Evolutionary conservation across 2,888 invertebrate species (phyloP).

Genomic region (Physocephala rufipes): DNA sequence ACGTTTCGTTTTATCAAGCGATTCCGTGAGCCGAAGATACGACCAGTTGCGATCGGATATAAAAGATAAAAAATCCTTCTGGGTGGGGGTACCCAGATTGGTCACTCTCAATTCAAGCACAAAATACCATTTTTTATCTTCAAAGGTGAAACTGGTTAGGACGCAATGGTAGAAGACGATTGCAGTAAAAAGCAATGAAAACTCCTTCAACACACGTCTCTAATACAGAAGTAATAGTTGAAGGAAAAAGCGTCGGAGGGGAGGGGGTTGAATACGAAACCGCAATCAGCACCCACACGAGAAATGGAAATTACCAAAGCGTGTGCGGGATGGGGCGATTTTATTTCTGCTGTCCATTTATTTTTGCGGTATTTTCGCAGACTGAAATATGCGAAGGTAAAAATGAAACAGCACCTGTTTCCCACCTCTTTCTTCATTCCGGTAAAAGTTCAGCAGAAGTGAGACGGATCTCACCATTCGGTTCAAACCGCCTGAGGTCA

Average conservation of each 20-base stretch:
- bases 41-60: background rate
- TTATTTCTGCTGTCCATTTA: conserved; percentile 1
- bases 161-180: conserved; percentile 38
- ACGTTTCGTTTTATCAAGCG: background rate
- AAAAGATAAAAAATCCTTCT: background rate
- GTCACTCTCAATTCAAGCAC: background rate
- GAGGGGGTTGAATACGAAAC: background rate
- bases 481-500: too few relatives aligned
- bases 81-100: background rate
- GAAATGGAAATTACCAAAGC: conserved; percentile 8
- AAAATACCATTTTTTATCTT: background rate
- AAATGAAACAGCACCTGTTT: background rate
- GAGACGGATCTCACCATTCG: too few relatives aligned
- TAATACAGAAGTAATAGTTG: conserved; percentile 18
- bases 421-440: too few relatives aligned
- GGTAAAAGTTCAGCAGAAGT: too few relatives aligned
- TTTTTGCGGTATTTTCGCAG: conserved; percentile 20
- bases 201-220: conserved; percentile 33
- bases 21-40: too few relatives aligned
- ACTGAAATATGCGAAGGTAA: conserved; percentile 20
- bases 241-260: background rate
- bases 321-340: background rate
- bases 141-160: conserved; percentile 40
- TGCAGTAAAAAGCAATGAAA: too few relatives aligned
- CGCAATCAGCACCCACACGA: conserved; percentile 14